These are phyloP conservation scores for Falco columbarius DNA, from an alignment of 2,797 vertebrate genomes.

Conservation along the genomic window DNA sequence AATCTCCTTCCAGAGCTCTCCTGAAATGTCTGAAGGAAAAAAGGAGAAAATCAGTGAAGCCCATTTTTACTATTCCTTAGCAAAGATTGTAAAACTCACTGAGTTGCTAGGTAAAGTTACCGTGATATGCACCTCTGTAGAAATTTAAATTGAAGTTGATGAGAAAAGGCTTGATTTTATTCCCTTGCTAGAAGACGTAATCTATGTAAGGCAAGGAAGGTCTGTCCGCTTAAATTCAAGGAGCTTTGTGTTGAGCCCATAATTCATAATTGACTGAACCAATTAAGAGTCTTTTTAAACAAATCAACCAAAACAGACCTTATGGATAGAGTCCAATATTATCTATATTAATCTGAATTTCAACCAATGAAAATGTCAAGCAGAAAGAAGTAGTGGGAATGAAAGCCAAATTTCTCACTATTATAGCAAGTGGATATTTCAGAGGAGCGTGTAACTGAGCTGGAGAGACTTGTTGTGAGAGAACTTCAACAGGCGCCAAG, in stretches of 20 bases:
- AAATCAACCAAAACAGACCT: neutral
- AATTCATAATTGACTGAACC: neutral
- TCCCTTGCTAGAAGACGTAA: neutral
- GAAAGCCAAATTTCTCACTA: neutral
- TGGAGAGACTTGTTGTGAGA: neutral
- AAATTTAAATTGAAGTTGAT: neutral
- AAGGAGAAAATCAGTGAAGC: neutral
- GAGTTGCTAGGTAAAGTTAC: neutral
- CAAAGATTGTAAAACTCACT: neutral
- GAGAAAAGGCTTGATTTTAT: neutral
- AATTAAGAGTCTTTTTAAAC: neutral
- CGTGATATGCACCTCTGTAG: neutral
- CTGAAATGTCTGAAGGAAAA: neutral
- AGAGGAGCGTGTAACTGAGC: neutral
- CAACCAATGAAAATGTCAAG: neutral
- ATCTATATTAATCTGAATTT: slow-evolving; percentile 13
- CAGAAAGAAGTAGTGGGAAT: neutral
- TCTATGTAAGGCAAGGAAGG: neutral
- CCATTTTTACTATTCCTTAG: neutral
- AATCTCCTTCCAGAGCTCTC: neutral
- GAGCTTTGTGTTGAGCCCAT: neutral
- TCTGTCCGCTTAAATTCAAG: neutral
- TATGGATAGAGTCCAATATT: neutral
- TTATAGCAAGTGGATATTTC: neutral
- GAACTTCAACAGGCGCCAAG: neutral